Evolutionary conservation across 2,888 invertebrate genomes (phyloP).

Genomic region (Raillietiella orientalis): DNA sequence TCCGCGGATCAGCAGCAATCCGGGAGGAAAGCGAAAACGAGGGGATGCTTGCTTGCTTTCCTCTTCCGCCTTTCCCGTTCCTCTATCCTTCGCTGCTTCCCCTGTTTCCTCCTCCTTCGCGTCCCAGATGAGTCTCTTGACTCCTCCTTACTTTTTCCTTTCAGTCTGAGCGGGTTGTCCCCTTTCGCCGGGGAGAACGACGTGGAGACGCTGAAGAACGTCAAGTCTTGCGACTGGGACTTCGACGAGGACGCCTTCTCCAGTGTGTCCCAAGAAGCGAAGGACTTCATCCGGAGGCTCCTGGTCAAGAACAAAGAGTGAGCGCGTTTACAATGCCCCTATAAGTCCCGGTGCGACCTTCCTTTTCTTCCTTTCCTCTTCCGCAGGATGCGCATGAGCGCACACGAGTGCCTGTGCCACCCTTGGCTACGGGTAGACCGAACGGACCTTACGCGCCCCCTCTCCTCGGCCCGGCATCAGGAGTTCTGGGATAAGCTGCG

Average conservation of each 20-base stretch:
- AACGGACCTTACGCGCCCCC: conserved; percentile 31
- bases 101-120: too few relatives aligned
- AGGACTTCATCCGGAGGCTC: conserved; percentile 83
- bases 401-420: conserved; percentile 85
- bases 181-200: conserved; percentile 98
- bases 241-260: conserved; percentile 87
- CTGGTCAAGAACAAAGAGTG: conserved; percentile 74
- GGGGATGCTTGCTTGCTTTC: too few relatives aligned
- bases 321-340: conserved; percentile 13
- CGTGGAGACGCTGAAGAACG: conserved; percentile 88
- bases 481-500: conserved; percentile 60
- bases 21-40: too few relatives aligned
- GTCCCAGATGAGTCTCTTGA: too few relatives aligned
- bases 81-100: too few relatives aligned
- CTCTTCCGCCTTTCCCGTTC: too few relatives aligned
- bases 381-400: conserved; percentile 69
- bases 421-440: conserved; percentile 60
- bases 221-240: conserved; percentile 96
- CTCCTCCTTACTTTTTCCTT: conserved; percentile 6
- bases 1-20: too few relatives aligned
- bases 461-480: conserved; percentile 52
- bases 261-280: conserved; percentile 78
- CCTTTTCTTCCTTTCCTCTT: not conserved
- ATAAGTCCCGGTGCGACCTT: not conserved
- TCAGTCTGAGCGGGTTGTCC: conserved; percentile 72